Percentiles rank a stretch among this genome's conserved stretches.
These are phyloP conservation scores for Premnoplex brunnescens DNA, from an alignment of 2,797 vertebrate species.

Conservation along the genomic window DNA sequence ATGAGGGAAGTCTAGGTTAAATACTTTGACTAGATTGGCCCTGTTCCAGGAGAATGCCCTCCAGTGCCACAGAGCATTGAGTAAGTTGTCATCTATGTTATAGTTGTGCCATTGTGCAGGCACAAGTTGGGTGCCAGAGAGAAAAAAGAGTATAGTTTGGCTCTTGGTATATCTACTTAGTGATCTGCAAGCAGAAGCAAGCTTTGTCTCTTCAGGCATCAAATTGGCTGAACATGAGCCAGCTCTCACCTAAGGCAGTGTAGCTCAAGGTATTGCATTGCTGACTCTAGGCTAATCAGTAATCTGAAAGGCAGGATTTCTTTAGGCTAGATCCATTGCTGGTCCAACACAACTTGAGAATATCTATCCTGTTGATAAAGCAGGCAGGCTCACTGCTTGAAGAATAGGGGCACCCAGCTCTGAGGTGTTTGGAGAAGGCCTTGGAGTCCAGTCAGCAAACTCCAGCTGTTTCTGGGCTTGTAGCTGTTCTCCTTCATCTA, in stretches of 20 bases:
- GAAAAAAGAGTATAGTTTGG: background rate
- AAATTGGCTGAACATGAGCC: background rate
- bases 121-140: background rate
- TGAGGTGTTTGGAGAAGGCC: background rate
- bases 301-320: background rate
- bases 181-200: background rate
- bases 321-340: background rate
- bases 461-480: background rate
- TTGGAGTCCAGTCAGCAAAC: background rate
- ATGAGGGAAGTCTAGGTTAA: background rate
- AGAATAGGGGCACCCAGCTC: background rate
- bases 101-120: background rate
- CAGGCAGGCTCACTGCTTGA: background rate
- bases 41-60: background rate
- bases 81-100: background rate
- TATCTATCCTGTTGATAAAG: fast-evolving
- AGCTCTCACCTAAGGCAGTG: background rate
- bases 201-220: background rate
- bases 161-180: background rate
- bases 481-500: background rate
- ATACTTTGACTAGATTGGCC: background rate
- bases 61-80: background rate
- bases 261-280: background rate
- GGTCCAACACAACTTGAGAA: background rate
- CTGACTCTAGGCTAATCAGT: background rate